Base-by-base conservation (phyloP, 2,797 vertebrate genomes). In the Semotilus atromaculatus region DNA sequence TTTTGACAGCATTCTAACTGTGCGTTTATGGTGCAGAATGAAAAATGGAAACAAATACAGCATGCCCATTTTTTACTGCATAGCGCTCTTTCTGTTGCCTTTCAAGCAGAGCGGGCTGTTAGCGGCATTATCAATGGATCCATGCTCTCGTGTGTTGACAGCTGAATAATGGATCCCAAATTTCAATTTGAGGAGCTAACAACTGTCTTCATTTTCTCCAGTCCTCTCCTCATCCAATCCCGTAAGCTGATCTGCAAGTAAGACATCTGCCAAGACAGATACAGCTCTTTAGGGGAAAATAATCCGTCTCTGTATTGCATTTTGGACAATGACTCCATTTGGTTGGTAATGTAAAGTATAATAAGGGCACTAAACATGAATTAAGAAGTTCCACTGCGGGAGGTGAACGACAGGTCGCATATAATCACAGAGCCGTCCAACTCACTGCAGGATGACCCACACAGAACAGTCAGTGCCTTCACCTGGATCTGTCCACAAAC, bases 401-500 rank as follows among this genome's bases (percentile, higher is more conserved):
- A 81, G 78, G 81, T 86, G 70, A 84, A 78, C 4, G 36, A 19
- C 62, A 70, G 72, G 78, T 76, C 23, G 10, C 34, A 67, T 64
- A 38, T 55, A 66, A 82, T 82, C 38, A 80, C 70, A 76, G 5
- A 88, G 62, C 31, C 45, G 14, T 11, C 23, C 14, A 53, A 40
- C 9, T 18, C 36, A 58, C 64, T 26, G 21, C n/a, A 78, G 36
- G 45, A 67, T 82, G 40, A 86, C 73, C 5, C 72, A 83, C 19
- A 23, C 40, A 48, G 74, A 89, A 88, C 86, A 88, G 87, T 88
- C 75, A 48, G 72, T 88, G 71, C 81, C 76, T 58, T 40, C 18
- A 38, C 86, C 31, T 67, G 29, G 11, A 16, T 53, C 31, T 53
- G 58, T 26, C 48, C 29, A 53, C 48, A 74, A 53, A 74, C 34